Conservation (phyloP, 2,797 vertebrate species). For the Coranthus polyacanthus region DNA sequence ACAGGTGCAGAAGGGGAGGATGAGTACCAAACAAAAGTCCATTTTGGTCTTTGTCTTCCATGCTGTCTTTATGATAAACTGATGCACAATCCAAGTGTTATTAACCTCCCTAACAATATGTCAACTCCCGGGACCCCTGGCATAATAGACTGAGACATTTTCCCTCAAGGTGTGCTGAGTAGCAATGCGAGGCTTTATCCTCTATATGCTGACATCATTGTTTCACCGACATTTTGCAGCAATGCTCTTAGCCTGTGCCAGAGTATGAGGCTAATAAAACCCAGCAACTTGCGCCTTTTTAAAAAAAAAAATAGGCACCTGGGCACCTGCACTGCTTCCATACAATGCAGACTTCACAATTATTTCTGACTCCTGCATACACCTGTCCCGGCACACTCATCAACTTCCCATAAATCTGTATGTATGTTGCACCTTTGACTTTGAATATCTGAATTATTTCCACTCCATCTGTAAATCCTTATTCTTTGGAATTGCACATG, state of each 20-base stretch:
- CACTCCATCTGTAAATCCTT: slow-evolving; percentile 32
- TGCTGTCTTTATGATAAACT: slow-evolving; percentile 34
- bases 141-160: slow-evolving; percentile 20
- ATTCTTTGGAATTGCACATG: slow-evolving; percentile 1
- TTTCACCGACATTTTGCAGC: slow-evolving; percentile 24
- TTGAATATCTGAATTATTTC: slow-evolving; percentile 29
- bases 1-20: slow-evolving; percentile 49
- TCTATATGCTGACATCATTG: slow-evolving; percentile 47
- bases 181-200: slow-evolving; percentile 7
- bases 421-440: slow-evolving; percentile 20
- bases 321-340: slow-evolving; percentile 8
- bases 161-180: slow-evolving; percentile 20
- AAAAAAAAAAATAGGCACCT: slow-evolving; percentile 25
- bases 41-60: slow-evolving; percentile 33
- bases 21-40: slow-evolving; percentile 26
- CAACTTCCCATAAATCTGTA: slow-evolving; percentile 9
- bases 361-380: slow-evolving; percentile 6
- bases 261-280: slow-evolving; percentile 17
- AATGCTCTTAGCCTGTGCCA: slow-evolving; percentile 11
- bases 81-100: slow-evolving; percentile 12
- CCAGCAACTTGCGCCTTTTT: slow-evolving; percentile 6
- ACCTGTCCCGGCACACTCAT: slow-evolving; percentile 12
- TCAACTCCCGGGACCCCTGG: slow-evolving; percentile 25
- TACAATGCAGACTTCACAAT: slow-evolving; percentile 7
- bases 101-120: slow-evolving; percentile 26